A percentile compares a stretch with the other conserved stretches of the same genome.
These are phyloP conservation scores for Menidia beryllina DNA, from an alignment of 2,113 vertebrate genomes.

Conservation along the genomic window DNA sequence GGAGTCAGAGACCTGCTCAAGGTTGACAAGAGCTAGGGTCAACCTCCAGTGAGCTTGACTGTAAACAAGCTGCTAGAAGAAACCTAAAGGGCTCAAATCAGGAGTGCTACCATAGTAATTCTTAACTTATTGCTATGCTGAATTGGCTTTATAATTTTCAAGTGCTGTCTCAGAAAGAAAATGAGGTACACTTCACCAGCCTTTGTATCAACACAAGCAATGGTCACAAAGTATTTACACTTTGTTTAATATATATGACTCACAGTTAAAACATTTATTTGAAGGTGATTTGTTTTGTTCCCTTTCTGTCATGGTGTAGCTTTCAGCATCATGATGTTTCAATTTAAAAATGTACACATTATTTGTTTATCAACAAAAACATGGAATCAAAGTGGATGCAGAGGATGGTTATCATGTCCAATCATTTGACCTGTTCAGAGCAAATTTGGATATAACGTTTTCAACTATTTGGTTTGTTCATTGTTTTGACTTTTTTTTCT, in stretches of 20 bases:
- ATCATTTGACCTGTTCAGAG: no score
- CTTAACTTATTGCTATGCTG: constrained; percentile 68
- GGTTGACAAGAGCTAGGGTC: constrained; percentile 79
- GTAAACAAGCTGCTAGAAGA: constrained; percentile 76
- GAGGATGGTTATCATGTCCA: no score
- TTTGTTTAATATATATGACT: constrained; percentile 27
- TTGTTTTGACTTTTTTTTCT: no score
- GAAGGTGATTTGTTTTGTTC: no score
- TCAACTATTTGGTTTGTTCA: no score
- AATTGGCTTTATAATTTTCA: constrained; percentile 60
- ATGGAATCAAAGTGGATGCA: no score
- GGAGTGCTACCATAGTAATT: constrained; percentile 68
- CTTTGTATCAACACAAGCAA: constrained; percentile 37
- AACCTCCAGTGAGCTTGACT: constrained; percentile 63
- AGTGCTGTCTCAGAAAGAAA: constrained; percentile 57
- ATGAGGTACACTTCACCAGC: constrained; percentile 9
- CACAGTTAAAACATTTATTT: no score
- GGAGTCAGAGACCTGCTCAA: constrained; percentile 79
- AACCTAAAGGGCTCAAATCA: constrained; percentile 70
- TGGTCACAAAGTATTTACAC: constrained; percentile 30
- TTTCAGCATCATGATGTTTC: no score
- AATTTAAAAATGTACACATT: no score
- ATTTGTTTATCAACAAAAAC: no score
- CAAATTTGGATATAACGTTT: no score
- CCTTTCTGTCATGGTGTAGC: no score